Evolutionary conservation across 2,113 vertebrate genomes (phyloP).

Genomic region (Hylia prasina): DNA sequence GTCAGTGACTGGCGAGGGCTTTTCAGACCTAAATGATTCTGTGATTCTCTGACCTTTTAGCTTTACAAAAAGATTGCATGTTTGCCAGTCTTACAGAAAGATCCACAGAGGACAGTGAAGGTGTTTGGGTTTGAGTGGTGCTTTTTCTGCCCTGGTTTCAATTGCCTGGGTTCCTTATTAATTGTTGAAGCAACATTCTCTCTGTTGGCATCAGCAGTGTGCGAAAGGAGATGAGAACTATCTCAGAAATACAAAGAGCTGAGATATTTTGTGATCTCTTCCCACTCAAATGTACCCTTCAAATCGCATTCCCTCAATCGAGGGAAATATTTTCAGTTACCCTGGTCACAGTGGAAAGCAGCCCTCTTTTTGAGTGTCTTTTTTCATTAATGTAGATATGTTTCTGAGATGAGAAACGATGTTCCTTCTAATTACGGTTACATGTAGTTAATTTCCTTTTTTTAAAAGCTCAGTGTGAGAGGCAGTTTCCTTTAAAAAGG

Average conservation of each 20-base stretch:
- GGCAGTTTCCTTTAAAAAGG: slow-evolving; percentile 68
- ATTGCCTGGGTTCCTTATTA: slow-evolving; percentile 19
- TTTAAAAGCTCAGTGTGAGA: slow-evolving; percentile 79
- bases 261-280: slow-evolving; percentile 48
- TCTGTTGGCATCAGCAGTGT: not conserved
- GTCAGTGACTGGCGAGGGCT: not conserved
- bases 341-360: slow-evolving; percentile 50
- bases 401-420: slow-evolving; percentile 75
- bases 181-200: not conserved
- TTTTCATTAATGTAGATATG: slow-evolving; percentile 73
- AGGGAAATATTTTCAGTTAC: slow-evolving; percentile 58
- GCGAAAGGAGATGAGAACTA: slow-evolving; percentile 22
- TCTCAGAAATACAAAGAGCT: slow-evolving; percentile 47
- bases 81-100: not conserved
- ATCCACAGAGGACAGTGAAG: not conserved
- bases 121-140: slow-evolving; percentile 1
- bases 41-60: not conserved
- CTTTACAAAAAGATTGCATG: not conserved
- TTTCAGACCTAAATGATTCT: not conserved
- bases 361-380: slow-evolving; percentile 53
- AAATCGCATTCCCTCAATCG: slow-evolving; percentile 25
- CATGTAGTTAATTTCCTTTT: slow-evolving; percentile 77
- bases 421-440: slow-evolving; percentile 85
- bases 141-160: not conserved
- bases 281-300: slow-evolving; percentile 33